Evolutionary conservation across 2,888 invertebrate species (phyloP), one percentile per base, ranked within the genome.

Genomic region (Xestia sexstrigata): DNA sequence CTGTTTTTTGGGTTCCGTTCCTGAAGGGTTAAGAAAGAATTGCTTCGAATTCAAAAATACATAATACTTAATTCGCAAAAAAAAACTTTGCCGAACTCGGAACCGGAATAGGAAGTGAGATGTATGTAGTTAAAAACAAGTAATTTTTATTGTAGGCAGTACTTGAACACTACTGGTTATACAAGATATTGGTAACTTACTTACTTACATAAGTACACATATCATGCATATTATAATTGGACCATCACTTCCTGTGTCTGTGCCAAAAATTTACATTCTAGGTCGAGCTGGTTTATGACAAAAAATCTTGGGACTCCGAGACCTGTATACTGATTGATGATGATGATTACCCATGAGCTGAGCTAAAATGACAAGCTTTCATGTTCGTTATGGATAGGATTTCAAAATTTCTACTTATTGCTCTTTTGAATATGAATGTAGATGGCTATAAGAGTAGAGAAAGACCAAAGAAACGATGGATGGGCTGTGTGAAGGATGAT

Each of bases 71-170:
- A n/a, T 67, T 45, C 11, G 35, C n/a, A 52, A 35, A 17, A 47
- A 35, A 17, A 20, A 63, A 20, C 30, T 13, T 26, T 9, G 60
- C 15, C 9, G 20, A 68, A 35, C 35, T 83, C 55, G 49, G 35
- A 81, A 69, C 82, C 67, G 84, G 81, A 81, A 45, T 2, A 67
- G 79, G 71, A 84, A 84, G 66, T 83, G 0, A 23, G 30, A 52
- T 39, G 6, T 15, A 39, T 39, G 17, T 15, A 30, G 23, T 62
- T 15, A 17, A 79, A 77, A 72, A 77, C 58, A 20, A 52, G 63
- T 72, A 26, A 13, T 35, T 55, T 70, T 65, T 45, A 52, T 49
- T 68, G 52, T 68, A 52, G 35, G 62, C 45, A 45, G 69, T 30
- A 72, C 58, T 58, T 68, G 35, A 58, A 30, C 20, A 17, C 0